phyloP scores from a whole-genome alignment of 2,888 invertebrate genomes.

The Pyrocoelia pectoralis region DNA sequence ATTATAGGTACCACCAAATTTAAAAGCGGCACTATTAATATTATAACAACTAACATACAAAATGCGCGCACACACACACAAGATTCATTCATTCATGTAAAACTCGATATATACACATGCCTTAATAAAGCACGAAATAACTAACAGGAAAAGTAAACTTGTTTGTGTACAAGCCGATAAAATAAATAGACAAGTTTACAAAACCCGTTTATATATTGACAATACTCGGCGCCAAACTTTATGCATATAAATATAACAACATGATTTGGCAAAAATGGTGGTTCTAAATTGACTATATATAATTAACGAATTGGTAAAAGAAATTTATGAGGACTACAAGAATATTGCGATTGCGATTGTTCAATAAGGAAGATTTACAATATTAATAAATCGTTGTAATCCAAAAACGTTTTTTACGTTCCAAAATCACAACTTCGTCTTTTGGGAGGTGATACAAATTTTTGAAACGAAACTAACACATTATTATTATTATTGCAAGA shows the following conservation, averaged over 20 bases:
- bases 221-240: constrained; percentile 22
- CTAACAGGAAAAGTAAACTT: constrained; percentile 24
- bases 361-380: constrained; percentile 4
- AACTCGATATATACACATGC: constrained; percentile 53
- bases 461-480: constrained; percentile 20
- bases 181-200: constrained; percentile 12
- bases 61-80: constrained; percentile 30
- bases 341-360: constrained; percentile 18
- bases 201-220: constrained; percentile 6
- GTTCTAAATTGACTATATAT: constrained; percentile 19
- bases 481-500: constrained; percentile 13
- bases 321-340: constrained; percentile 3
- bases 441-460: neutral
- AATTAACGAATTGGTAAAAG: neutral
- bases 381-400: too few relatives aligned
- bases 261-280: constrained; percentile 21
- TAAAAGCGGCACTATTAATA: constrained; percentile 28
- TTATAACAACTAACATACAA: constrained; percentile 28
- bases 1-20: constrained; percentile 23
- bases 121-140: constrained; percentile 43
- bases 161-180: neutral
- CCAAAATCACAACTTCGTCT: constrained; percentile 1
- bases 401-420: constrained; percentile 7
- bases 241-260: constrained; percentile 11
- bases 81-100: constrained; percentile 23